A percentile compares a stretch with the other conserved stretches of the same genome.
These are phyloP conservation scores for Cartodere bifasciata DNA, from an alignment of 2,888 invertebrate genomes.

Conservation along the genomic window DNA sequence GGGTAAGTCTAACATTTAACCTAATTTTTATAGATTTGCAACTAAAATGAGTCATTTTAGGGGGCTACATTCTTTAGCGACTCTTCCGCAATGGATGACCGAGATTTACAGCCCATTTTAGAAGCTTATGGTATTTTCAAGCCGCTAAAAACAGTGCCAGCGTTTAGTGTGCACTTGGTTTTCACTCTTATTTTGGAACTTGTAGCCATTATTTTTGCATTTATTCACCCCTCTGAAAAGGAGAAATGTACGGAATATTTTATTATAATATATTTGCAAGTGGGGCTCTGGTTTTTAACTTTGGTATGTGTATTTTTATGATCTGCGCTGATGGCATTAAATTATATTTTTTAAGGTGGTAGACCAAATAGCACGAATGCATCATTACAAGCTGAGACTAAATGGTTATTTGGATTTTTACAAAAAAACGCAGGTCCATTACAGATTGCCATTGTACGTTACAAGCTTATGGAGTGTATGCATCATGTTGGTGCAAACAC, in stretches of 20 bases:
- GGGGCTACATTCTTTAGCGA: slow-evolving; percentile 36
- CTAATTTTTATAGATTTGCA: not conserved
- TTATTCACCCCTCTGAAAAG: slow-evolving; percentile 30
- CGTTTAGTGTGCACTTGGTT: slow-evolving; percentile 27
- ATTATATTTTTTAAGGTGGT: slow-evolving; percentile 34
- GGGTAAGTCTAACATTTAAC: slow-evolving; percentile 17
- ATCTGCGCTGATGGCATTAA: slow-evolving; percentile 5
- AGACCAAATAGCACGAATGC: slow-evolving; percentile 44
- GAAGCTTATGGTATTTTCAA: slow-evolving; percentile 32
- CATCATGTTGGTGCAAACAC: slow-evolving; percentile 41
- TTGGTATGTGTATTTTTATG: slow-evolving; percentile 33
- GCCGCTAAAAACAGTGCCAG: slow-evolving; percentile 28
- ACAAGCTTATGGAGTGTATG: slow-evolving; percentile 49
- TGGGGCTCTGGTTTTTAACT: slow-evolving; percentile 44
- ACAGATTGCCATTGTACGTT: slow-evolving; percentile 47
- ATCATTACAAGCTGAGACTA: slow-evolving; percentile 47
- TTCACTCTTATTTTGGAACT: slow-evolving; percentile 28
- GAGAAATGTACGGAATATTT: slow-evolving; percentile 44
- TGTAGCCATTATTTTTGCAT: slow-evolving; percentile 29
- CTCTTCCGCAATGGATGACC: slow-evolving; percentile 31
- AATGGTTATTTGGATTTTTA: slow-evolving; percentile 58
- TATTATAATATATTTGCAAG: slow-evolving; percentile 44
- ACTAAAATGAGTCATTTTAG: slow-evolving; percentile 18
- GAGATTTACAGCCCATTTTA: slow-evolving; percentile 30
- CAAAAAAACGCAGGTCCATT: slow-evolving; percentile 44